Conservation (phyloP, 1,140 invertebrate genomes). For the Macrosteles quadrilineatus region DNA sequence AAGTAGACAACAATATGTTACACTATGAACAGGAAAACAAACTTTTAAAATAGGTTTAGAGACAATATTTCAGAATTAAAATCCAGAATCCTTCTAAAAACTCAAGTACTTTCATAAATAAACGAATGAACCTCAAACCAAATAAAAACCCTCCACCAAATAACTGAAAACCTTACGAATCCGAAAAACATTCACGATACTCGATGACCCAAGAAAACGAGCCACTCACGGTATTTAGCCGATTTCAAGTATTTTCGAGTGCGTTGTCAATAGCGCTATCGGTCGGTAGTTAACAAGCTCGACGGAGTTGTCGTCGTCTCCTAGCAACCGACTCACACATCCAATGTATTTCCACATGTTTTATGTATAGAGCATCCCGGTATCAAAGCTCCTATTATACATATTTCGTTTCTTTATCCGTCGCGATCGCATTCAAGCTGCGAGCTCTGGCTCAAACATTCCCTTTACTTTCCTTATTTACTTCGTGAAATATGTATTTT, state of each 20-base stretch:
- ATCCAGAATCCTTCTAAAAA: too few relatives aligned
- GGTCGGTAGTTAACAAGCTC: not conserved
- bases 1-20: too few relatives aligned
- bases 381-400: constrained; percentile 12
- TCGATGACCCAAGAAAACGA: too few relatives aligned
- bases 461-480: constrained; percentile 12
- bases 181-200: too few relatives aligned
- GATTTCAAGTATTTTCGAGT: not conserved
- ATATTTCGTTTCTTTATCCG: not conserved
- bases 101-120: too few relatives aligned
- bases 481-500: constrained; percentile 9
- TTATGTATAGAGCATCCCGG: not conserved
- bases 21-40: too few relatives aligned
- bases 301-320: not conserved
- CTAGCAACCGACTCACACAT: not conserved
- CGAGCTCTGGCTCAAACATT: not conserved
- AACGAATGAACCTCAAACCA: too few relatives aligned
- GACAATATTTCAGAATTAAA: too few relatives aligned
- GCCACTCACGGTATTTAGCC: not conserved
- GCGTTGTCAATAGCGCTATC: not conserved
- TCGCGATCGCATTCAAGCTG: not conserved
- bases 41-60: too few relatives aligned
- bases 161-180: too few relatives aligned
- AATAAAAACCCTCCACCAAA: too few relatives aligned
- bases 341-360: constrained; percentile 7